Base-by-base conservation (phyloP, 1,140 invertebrate species). In the Thaumetopoea pityocampa region DNA sequence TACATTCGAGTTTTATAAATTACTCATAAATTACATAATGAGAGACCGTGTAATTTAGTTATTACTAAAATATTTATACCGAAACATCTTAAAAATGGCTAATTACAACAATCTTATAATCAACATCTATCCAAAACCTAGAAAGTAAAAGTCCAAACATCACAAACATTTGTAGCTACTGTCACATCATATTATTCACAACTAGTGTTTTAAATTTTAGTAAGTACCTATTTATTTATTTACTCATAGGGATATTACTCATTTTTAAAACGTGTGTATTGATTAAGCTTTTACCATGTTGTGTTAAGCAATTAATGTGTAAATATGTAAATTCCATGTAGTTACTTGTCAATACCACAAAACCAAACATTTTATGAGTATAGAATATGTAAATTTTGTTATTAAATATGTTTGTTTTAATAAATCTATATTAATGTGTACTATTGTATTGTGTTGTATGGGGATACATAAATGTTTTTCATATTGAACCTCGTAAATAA, bases 321-420 rank as follows among this genome's bases (percentile, higher is more conserved):
- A 84, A 76, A 84, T 81, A 81, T 84, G 77, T 81, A 84, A 81
- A 81, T 76, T 73, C 67, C 65, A 70, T 58, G 47, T 77, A 78
- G 64, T 67, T 70, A 73, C 64, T 74, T 51, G 64, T 77, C 62
- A 74, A 72, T 77, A 78, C 67, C 73, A 77, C 60, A 76, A 81
- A 78, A 84, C 80, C 80, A 84, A 84, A 84, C 80, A 73, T 73
- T 79, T 76, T 67, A n/a, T 71, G 68, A 67, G 56, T 65, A 60
- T 81, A 81, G 74, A 63, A 54, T 59, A 59, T 77, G 62, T 81
- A 80, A 63, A 78, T 81, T 79, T 77, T 81, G 79, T 83, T 83
- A 67, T 58, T 62, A 57, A 65, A 61, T 54, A 56, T 64, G 61
- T 72, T 72, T 69, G 55, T 72, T 82, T 80, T 67, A 68, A 65